Evolutionary conservation across 2,113 vertebrate species (phyloP).

Genomic region (Vireo altiloquus): DNA sequence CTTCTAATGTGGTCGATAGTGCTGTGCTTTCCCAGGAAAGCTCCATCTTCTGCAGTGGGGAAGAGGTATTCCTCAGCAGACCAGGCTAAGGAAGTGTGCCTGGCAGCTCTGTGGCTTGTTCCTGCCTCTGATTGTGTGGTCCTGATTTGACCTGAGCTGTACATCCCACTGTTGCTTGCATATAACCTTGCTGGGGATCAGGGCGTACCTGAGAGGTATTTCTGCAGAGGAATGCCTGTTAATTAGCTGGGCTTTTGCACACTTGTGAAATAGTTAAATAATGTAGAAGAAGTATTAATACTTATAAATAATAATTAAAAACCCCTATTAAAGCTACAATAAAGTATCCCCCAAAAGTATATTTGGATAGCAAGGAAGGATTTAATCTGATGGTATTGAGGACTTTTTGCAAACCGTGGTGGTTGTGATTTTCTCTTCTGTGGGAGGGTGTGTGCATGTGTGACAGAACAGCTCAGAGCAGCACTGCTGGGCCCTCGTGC

Average conservation of each 20-base stretch:
- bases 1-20: fast-evolving
- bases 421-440: neutral
- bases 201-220: neutral
- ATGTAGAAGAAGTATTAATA: neutral
- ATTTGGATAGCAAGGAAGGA: neutral
- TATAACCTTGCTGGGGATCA: neutral
- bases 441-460: neutral
- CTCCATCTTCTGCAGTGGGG: neutral
- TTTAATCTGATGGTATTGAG: neutral
- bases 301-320: neutral
- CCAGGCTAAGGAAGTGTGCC: neutral
- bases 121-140: neutral
- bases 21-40: neutral
- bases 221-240: neutral
- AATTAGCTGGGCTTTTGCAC: neutral
- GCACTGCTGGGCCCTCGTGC: neutral
- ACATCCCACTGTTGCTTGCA: neutral
- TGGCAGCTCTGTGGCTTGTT: neutral
- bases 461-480: neutral
- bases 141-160: neutral
- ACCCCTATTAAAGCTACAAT: neutral
- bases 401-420: neutral
- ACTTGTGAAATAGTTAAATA: neutral
- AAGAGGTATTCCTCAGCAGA: neutral
- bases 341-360: neutral